Conservation (phyloP, 2,888 invertebrate genomes). For the Deilephila elpenor region DNA sequence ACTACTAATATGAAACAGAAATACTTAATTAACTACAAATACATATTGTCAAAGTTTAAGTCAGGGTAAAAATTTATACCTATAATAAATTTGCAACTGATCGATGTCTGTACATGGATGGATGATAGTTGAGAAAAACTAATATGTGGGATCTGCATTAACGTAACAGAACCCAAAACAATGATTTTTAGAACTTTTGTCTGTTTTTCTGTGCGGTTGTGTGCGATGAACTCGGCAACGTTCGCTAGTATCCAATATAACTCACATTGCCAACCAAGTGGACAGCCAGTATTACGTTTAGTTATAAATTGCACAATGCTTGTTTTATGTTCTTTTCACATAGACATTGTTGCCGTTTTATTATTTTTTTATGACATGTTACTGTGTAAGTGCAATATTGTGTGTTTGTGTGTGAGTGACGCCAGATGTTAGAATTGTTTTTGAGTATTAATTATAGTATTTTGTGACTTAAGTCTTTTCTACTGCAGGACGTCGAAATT, state of each 20-base stretch:
- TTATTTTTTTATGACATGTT: slow-evolving; percentile 16
- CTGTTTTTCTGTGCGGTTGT: too few species aligned
- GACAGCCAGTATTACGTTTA: slow-evolving; percentile 7
- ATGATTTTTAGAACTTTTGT: too few species aligned
- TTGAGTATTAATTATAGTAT: slow-evolving; percentile 17
- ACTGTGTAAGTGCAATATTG: slow-evolving; percentile 22
- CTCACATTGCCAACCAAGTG: neutral
- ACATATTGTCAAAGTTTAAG: too few species aligned
- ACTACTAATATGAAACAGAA: neutral
- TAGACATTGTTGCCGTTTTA: slow-evolving; percentile 8
- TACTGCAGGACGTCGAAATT: slow-evolving; percentile 4
- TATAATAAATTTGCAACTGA: too few species aligned
- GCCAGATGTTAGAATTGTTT: slow-evolving; percentile 4
- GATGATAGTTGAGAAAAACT: too few species aligned
- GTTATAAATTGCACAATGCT: slow-evolving; percentile 16
- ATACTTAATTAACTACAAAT: too few species aligned
- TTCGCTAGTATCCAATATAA: neutral
- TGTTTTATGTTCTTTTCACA: slow-evolving; percentile 11
- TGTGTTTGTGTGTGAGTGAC: slow-evolving; percentile 10
- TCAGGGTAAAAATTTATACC: too few species aligned
- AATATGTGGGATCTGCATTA: too few species aligned
- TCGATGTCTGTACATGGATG: too few species aligned
- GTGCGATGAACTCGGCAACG: too few species aligned
- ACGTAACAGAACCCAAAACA: too few species aligned
- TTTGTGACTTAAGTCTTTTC: neutral